Evolutionary conservation across 2,113 vertebrate species (phyloP).

Genomic region (Petromus typicus): DNA sequence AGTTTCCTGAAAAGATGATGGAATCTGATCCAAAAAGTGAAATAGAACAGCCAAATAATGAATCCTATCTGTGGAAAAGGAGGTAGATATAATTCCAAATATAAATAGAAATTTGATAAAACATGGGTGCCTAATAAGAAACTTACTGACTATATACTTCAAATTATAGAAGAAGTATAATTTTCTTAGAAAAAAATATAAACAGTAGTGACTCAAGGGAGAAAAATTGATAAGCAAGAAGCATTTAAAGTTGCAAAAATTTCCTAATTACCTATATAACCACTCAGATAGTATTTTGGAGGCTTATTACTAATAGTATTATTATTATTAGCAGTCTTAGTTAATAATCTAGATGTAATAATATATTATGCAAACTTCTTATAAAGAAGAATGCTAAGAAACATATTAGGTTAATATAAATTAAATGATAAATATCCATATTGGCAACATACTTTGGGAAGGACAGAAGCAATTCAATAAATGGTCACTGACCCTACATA

Average conservation of each 20-base stretch:
- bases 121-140: background rate
- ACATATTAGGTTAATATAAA: background rate
- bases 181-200: background rate
- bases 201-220: background rate
- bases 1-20: background rate
- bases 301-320: background rate
- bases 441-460: background rate
- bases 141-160: background rate
- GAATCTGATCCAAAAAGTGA: background rate
- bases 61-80: background rate
- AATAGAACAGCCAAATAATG: background rate
- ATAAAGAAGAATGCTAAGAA: background rate
- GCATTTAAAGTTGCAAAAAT: background rate
- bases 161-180: constrained; percentile 8
- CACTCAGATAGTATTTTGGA: background rate
- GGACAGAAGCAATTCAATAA: background rate
- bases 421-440: background rate
- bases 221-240: background rate
- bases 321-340: no score
- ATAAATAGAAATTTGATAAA: background rate
- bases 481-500: background rate
- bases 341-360: background rate
- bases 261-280: background rate
- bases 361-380: background rate
- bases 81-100: background rate